phyloP scores from a whole-genome alignment of 2,888 invertebrate genomes.

The Amiota mariae region DNA sequence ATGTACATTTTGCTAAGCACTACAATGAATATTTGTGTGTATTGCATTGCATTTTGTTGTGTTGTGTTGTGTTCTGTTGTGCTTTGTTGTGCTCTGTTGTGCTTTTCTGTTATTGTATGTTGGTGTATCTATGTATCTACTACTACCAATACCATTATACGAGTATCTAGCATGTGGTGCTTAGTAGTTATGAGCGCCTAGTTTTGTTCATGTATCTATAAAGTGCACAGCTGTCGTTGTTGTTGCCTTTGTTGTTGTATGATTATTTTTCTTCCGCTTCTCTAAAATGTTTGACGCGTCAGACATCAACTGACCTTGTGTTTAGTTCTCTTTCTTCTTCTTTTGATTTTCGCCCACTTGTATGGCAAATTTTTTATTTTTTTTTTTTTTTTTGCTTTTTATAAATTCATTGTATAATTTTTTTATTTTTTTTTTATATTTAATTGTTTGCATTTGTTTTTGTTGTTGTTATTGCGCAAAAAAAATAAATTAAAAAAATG shows the following conservation, averaged over 20 bases:
- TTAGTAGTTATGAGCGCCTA: conserved; percentile 9
- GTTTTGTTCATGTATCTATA: conserved; percentile 15
- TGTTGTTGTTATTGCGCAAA: background rate
- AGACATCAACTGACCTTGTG: conserved; percentile 59
- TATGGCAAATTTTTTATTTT: conserved; percentile 9
- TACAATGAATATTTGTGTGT: too few relatives aligned
- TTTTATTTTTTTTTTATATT: background rate
- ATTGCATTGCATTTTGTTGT: too few relatives aligned
- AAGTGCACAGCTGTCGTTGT: conserved; percentile 23
- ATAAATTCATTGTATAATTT: conserved; percentile 22
- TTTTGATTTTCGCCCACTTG: conserved; percentile 18
- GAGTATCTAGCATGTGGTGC: background rate
- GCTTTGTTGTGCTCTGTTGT: too few relatives aligned
- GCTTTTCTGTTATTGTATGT: too few relatives aligned
- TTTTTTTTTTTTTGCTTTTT: too few relatives aligned
- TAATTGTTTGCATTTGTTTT: background rate
- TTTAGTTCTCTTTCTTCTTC: conserved; percentile 14
- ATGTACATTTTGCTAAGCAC: background rate
- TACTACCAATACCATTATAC: too few relatives aligned
- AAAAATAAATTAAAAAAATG: conserved; percentile 1
- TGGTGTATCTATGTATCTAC: background rate
- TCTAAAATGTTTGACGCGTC: conserved; percentile 52
- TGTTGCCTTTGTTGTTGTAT: conserved; percentile 27
- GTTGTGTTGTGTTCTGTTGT: too few relatives aligned
- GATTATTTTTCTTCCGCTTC: conserved; percentile 63